phyloP scores from a whole-genome alignment of 2,888 invertebrate genomes.

The Rugalucina vietnamica region DNA sequence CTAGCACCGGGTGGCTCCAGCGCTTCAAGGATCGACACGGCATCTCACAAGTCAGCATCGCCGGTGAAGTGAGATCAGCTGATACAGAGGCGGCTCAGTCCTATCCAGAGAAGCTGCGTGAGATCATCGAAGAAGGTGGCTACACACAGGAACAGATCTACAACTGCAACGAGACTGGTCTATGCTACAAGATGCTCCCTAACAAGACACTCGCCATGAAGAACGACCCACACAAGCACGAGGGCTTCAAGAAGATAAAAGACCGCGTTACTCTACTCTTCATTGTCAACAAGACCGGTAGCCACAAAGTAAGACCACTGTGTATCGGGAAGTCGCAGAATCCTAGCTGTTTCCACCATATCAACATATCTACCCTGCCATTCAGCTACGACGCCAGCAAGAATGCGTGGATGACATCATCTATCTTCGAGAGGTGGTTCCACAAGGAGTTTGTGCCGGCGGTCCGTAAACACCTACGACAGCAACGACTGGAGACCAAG shows the following conservation, averaged over 20 bases:
- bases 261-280: constrained; percentile 25
- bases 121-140: background rate
- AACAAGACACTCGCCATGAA: too few relatives aligned
- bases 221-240: too few relatives aligned
- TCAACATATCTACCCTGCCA: constrained; percentile 16
- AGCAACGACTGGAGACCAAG: constrained; percentile 3
- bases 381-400: background rate
- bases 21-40: constrained; percentile 10
- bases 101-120: background rate
- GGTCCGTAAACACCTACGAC: constrained; percentile 15
- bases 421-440: constrained; percentile 27
- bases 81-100: background rate
- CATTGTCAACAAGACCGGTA: constrained; percentile 30
- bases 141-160: background rate
- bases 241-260: constrained; percentile 22
- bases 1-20: constrained; percentile 18
- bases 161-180: constrained; percentile 37
- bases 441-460: constrained; percentile 34
- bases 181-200: too few relatives aligned
- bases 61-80: constrained; percentile 14
- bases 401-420: constrained; percentile 26
- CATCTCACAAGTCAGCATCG: constrained; percentile 14
- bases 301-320: constrained; percentile 28
- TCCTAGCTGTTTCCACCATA: constrained; percentile 26
- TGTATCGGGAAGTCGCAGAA: constrained; percentile 10